A percentile compares a stretch with the other conserved stretches of the same genome.
These are phyloP conservation scores for Drosophila takahashii DNA, from an alignment of 1,140 invertebrate species.

Conservation along the genomic window DNA sequence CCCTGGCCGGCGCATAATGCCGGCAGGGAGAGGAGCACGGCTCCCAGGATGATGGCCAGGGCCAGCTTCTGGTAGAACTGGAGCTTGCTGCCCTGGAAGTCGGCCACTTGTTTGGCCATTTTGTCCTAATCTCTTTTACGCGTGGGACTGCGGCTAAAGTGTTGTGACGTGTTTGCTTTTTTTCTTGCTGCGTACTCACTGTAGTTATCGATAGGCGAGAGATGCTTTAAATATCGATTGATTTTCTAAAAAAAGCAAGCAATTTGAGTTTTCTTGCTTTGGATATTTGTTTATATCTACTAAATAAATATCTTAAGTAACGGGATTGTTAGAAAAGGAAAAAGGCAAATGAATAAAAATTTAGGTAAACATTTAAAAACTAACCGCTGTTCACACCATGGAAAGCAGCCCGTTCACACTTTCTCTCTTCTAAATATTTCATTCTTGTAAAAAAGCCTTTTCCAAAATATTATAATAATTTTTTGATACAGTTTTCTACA, in stretches of 20 bases:
- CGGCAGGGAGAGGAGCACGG: slow-evolving; percentile 67
- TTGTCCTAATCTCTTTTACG: slow-evolving; percentile 12
- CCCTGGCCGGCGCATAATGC: slow-evolving; percentile 64
- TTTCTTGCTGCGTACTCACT: slow-evolving; percentile 31
- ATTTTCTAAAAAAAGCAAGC: neutral
- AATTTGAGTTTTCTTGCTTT: neutral
- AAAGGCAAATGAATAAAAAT: neutral
- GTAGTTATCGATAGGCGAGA: slow-evolving; percentile 34
- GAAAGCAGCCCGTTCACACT: neutral
- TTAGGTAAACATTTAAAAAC: neutral
- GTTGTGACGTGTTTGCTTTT: slow-evolving; percentile 76
- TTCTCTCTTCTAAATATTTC: neutral
- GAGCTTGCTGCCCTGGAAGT: slow-evolving; percentile 48
- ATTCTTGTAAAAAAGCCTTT: too few species aligned
- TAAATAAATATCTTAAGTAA: neutral
- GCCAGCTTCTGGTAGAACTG: slow-evolving; percentile 64
- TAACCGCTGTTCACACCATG: neutral
- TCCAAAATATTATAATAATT: too few species aligned
- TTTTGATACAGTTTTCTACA: too few species aligned
- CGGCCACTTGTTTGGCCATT: slow-evolving; percentile 64
- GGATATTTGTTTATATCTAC: neutral
- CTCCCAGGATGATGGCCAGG: slow-evolving; percentile 54
- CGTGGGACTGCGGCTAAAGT: slow-evolving; percentile 31
- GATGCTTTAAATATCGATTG: neutral
- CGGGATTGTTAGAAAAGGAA: neutral